Percentiles rank a stretch among this genome's conserved stretches.
These are phyloP conservation scores for Chondrilla cf. caribensis DNA, from an alignment of 37 sponge, comb jelly and placozoan species.

Conservation along the genomic window DNA sequence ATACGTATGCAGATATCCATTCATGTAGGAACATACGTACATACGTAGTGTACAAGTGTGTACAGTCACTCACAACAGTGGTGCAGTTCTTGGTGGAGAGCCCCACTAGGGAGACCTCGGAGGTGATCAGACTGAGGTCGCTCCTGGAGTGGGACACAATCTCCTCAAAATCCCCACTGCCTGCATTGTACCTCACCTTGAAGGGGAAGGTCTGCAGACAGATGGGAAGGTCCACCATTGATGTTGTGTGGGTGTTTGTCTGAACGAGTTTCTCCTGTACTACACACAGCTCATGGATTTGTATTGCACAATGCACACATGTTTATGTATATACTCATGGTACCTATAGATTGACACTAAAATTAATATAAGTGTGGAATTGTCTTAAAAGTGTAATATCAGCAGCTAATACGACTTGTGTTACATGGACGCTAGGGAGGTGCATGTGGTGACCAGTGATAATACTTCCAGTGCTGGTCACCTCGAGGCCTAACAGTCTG, in stretches of 20 bases:
- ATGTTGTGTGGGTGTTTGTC: background rate
- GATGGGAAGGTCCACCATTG: background rate
- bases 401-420: no score
- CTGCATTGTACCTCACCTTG: background rate
- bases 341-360: background rate
- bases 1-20: background rate
- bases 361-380: background rate
- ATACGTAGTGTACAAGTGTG: background rate
- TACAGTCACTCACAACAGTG: background rate
- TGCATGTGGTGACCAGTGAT: no score
- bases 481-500: no score
- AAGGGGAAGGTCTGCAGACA: constrained; percentile 4
- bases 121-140: background rate
- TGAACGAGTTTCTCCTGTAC: no score
- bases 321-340: no score
- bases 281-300: no score
- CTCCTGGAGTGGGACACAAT: background rate
- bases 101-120: background rate
- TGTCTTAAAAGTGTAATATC: no score
- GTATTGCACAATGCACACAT: no score
- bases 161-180: background rate
- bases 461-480: no score
- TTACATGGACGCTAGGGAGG: no score
- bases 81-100: background rate
- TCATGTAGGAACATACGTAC: background rate